A percentile compares a stretch with the other conserved stretches of the same genome.
These are phyloP conservation scores for Trichonephila clavipes DNA, from an alignment of 1,140 invertebrate species.

Conservation along the genomic window DNA sequence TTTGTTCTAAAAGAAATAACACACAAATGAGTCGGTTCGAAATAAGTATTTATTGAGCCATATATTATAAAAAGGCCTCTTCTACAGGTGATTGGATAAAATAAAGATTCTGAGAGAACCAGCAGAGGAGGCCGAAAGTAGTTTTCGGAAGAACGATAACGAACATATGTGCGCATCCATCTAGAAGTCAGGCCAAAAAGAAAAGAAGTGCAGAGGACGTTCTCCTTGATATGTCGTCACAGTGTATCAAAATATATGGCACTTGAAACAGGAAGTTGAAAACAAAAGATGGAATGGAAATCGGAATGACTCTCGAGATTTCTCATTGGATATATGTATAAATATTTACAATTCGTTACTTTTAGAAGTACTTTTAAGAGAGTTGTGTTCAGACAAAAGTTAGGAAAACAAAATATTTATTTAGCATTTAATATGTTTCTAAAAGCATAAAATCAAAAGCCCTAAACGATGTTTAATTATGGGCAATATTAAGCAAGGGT, in stretches of 20 bases:
- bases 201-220: slow-evolving; percentile 10
- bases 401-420: too few relatives aligned
- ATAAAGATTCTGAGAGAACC: slow-evolving; percentile 64
- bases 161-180: slow-evolving; percentile 27
- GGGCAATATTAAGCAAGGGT: too few relatives aligned
- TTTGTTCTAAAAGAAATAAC: not conserved
- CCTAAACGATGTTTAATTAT: too few relatives aligned
- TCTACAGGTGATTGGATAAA: slow-evolving; percentile 39
- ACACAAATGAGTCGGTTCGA: slow-evolving; percentile 31
- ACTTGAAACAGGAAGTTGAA: slow-evolving; percentile 33
- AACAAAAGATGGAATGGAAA: slow-evolving; percentile 28
- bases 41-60: slow-evolving; percentile 76
- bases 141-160: slow-evolving; percentile 67
- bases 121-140: slow-evolving; percentile 40
- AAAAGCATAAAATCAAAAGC: too few relatives aligned
- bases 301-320: slow-evolving; percentile 6
- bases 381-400: too few relatives aligned
- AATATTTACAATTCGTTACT: not conserved
- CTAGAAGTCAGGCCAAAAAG: slow-evolving; percentile 7
- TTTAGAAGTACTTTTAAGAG: too few relatives aligned
- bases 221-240: slow-evolving; percentile 58
- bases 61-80: slow-evolving; percentile 68
- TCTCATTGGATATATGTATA: not conserved
- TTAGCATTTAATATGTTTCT: too few relatives aligned
- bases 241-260: slow-evolving; percentile 59